These are phyloP conservation scores for Trogon surrucura DNA, from an alignment of 2,113 vertebrate species.

Conservation along the genomic window DNA sequence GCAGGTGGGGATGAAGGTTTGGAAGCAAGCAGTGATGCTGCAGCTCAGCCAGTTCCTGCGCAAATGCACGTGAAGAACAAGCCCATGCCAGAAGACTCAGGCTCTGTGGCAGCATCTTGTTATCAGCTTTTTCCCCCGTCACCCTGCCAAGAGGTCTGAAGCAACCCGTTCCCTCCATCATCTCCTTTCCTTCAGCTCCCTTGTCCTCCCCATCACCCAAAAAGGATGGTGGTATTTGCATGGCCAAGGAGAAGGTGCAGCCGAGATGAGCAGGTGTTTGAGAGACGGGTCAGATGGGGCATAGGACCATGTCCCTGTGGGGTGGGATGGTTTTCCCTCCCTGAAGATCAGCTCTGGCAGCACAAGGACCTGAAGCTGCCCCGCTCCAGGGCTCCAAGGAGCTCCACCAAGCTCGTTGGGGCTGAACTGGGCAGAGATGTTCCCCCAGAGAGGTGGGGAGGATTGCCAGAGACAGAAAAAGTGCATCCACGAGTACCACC, in stretches of 20 bases:
- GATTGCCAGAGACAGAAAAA: neutral
- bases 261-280: neutral
- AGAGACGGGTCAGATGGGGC: neutral
- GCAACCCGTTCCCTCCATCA: neutral
- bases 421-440: neutral
- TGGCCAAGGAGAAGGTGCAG: neutral
- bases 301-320: fast-evolving
- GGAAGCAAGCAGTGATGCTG: neutral
- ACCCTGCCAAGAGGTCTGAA: neutral
- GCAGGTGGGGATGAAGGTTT: fast-evolving
- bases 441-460: too few relatives aligned
- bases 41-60: neutral
- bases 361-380: neutral
- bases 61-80: fast-evolving
- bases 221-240: neutral
- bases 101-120: neutral
- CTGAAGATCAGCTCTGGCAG: neutral
- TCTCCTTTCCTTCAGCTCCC: neutral
- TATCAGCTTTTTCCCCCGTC: neutral
- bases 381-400: neutral
- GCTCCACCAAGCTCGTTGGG: too few relatives aligned
- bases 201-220: neutral
- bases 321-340: neutral
- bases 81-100: fast-evolving
- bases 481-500: neutral